Evolutionary conservation across 1,140 invertebrate species (phyloP).

Genomic region (Zophobas morio): DNA sequence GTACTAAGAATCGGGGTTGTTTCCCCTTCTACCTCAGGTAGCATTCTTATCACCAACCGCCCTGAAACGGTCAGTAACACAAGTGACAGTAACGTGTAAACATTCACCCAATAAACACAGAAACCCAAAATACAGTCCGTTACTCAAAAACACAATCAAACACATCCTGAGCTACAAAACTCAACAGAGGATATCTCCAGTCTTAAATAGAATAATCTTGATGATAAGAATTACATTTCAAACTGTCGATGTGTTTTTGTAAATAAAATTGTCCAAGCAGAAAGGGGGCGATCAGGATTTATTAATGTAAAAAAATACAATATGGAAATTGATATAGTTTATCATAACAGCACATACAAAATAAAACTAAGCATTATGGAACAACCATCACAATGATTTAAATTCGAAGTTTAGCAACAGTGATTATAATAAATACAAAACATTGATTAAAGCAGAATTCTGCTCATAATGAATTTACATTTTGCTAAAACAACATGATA

Average conservation of each 20-base stretch:
- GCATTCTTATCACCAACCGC: too few relatives aligned
- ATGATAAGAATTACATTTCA: background rate
- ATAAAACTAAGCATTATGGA: slow-evolving; percentile 12
- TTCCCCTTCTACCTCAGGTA: too few relatives aligned
- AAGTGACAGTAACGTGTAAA: too few relatives aligned
- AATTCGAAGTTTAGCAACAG: slow-evolving; percentile 13
- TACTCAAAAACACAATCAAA: too few relatives aligned
- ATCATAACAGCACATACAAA: slow-evolving; percentile 28
- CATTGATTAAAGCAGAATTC: slow-evolving; percentile 27
- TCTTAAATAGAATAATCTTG: too few relatives aligned
- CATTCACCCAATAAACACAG: too few relatives aligned
- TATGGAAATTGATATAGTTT: slow-evolving; percentile 3
- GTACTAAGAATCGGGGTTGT: too few relatives aligned
- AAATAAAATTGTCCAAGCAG: background rate
- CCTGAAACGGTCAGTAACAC: too few relatives aligned
- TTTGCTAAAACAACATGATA: slow-evolving; percentile 34
- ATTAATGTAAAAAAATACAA: slow-evolving; percentile 39
- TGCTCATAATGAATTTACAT: slow-evolving; percentile 30
- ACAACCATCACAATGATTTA: slow-evolving; percentile 21
- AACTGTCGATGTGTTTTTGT: background rate
- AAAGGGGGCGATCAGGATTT: background rate
- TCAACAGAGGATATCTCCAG: too few relatives aligned
- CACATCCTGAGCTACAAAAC: too few relatives aligned
- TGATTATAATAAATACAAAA: slow-evolving; percentile 15
- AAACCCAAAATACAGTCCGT: too few relatives aligned